A percentile compares a stretch with the other conserved stretches of the same genome.
phyloP scores from a whole-genome alignment of 1,140 invertebrate genomes.

The Reticulitermes speratus region DNA sequence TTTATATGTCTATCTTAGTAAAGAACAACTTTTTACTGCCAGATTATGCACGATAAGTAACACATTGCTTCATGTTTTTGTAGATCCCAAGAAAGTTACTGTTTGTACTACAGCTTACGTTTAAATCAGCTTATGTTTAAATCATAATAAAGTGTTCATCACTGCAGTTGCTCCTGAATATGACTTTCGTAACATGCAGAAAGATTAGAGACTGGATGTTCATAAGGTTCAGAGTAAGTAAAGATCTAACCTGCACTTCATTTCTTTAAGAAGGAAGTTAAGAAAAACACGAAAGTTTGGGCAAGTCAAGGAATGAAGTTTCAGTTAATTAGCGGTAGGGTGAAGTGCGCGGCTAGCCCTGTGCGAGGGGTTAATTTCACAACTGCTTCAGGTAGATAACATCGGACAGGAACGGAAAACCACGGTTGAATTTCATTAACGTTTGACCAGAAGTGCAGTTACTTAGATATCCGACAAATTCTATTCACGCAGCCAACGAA shows the following conservation, averaged over 20 bases:
- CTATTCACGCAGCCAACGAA: too few species aligned
- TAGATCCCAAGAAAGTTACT: too few species aligned
- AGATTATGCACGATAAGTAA: too few species aligned
- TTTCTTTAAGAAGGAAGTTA: neutral
- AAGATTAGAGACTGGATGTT: neutral
- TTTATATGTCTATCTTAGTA: too few species aligned
- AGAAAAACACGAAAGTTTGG: neutral
- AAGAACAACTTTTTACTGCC: too few species aligned
- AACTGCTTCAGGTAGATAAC: neutral
- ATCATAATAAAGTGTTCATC: neutral
- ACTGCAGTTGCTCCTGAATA: neutral
- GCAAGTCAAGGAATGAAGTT: neutral
- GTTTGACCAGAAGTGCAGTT: too few species aligned
- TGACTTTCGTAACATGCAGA: neutral
- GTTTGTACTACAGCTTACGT: neutral
- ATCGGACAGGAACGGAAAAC: neutral
- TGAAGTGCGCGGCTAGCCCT: neutral
- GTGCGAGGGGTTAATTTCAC: neutral
- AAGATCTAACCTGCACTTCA: neutral
- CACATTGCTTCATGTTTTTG: too few species aligned
- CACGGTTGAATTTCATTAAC: neutral
- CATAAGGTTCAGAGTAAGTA: neutral
- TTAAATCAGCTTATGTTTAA: neutral
- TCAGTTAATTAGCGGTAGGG: neutral
- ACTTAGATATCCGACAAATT: too few species aligned